Conservation (phyloP, 2,113 vertebrate genomes). For the Macaca mulatta region DNA sequence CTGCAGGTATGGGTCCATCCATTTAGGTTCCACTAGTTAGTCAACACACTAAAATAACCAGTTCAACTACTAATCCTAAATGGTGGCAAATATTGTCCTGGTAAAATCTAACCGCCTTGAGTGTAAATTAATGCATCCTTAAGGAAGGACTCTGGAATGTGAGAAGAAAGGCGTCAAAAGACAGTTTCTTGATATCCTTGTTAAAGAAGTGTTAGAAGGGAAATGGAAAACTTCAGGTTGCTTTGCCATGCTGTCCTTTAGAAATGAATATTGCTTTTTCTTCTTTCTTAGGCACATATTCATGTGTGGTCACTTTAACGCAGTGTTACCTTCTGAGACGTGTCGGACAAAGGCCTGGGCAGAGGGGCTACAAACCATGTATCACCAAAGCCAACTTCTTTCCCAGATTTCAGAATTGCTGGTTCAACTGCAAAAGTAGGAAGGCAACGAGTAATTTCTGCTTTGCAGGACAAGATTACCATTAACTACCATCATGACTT, state of each 20-base stretch:
- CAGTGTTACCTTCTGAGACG: conserved; percentile 75
- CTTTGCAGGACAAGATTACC: conserved; percentile 75
- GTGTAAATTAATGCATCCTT: conserved; percentile 85
- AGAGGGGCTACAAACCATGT: conserved; percentile 68
- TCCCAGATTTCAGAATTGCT: conserved; percentile 65
- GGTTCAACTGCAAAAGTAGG: conserved; percentile 73
- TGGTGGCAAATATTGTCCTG: conserved; percentile 77
- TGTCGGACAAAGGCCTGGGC: conserved; percentile 67
- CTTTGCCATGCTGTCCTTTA: conserved; percentile 85
- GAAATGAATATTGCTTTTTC: conserved; percentile 87
- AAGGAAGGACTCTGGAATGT: conserved; percentile 81
- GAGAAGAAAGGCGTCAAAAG: conserved; percentile 83
- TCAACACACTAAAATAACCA: conserved; percentile 76
- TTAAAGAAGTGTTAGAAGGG: conserved; percentile 80
- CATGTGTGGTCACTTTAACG: conserved; percentile 79
- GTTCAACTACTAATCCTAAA: conserved; percentile 75
- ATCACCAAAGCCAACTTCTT: conserved; percentile 80
- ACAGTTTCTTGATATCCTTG: conserved; percentile 84
- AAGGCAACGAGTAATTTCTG: conserved; percentile 74
- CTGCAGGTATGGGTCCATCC: conserved; percentile 84
- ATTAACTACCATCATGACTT: conserved; percentile 68
- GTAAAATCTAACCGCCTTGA: conserved; percentile 79
- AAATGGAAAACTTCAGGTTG: conserved; percentile 82
- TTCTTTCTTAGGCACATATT: conserved; percentile 88
- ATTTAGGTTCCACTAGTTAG: conserved; percentile 81